Conservation (phyloP, 2,888 invertebrate species). For the Tridacna gigas region DNA sequence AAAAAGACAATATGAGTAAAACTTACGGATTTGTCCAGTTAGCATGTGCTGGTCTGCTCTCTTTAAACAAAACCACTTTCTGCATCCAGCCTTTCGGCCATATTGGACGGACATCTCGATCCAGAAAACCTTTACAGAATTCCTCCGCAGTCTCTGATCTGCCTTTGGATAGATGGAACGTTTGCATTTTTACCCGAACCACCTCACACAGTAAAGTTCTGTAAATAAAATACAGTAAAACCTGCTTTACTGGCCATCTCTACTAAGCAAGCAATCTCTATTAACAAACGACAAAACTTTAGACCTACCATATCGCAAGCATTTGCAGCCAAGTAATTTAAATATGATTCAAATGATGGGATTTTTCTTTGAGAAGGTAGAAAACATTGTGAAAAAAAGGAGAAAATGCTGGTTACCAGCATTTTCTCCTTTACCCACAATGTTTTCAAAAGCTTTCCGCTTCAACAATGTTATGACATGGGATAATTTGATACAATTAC, state of each 20-base stretch:
- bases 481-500: too few species aligned
- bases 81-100: conserved; percentile 90
- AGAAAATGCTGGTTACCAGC: conserved; percentile 14
- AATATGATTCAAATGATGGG: too few species aligned
- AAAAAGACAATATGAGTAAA: not conserved
- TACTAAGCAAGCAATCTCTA: too few species aligned
- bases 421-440: conserved; percentile 21
- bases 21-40: conserved; percentile 77
- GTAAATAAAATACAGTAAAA: conserved; percentile 12
- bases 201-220: conserved; percentile 83
- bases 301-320: too few species aligned
- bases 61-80: conserved; percentile 83
- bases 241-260: too few species aligned
- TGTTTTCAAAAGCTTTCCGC: not conserved
- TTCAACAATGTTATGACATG: not conserved
- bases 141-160: conserved; percentile 85
- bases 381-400: not conserved
- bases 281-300: too few species aligned
- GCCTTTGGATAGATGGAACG: conserved; percentile 85
- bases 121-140: conserved; percentile 87
- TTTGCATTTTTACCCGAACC: conserved; percentile 85
- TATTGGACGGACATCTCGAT: conserved; percentile 88
- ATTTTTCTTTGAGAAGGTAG: too few species aligned
- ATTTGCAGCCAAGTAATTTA: too few species aligned
- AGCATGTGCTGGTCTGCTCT: conserved; percentile 74